Evolutionary conservation across 2,888 invertebrate species (phyloP).

Genomic region (Maniola hyperantus): DNA sequence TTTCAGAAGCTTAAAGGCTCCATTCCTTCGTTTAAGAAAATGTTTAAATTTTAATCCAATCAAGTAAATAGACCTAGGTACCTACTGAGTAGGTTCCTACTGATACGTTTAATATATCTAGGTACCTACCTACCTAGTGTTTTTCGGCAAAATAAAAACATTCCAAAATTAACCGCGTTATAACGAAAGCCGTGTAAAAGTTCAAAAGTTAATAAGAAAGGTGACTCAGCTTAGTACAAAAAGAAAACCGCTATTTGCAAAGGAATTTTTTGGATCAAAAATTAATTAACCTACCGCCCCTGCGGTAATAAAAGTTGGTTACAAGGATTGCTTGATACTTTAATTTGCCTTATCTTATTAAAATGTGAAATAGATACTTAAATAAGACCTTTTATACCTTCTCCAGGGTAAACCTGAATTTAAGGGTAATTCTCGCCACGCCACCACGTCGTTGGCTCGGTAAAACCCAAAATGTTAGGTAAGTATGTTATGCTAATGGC

Average conservation of each 20-base stretch:
- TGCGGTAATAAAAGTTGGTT: neutral
- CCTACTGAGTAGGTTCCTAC: neutral
- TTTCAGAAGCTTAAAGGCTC: neutral
- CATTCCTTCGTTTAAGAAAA: neutral
- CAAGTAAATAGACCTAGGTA: neutral
- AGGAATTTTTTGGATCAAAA: neutral
- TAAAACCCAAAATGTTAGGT: no score
- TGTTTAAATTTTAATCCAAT: no score
- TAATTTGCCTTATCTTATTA: no score
- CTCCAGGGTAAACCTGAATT: no score
- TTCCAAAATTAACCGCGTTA: neutral
- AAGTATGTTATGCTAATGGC: no score
- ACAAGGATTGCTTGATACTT: neutral
- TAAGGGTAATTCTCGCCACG: no score
- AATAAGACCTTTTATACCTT: no score
- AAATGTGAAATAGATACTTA: no score
- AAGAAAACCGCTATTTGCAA: neutral
- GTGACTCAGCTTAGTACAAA: conserved; percentile 4
- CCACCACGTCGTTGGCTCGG: no score
- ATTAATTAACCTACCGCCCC: neutral
- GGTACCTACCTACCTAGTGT: no score
- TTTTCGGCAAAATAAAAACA: neutral
- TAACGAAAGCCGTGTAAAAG: neutral
- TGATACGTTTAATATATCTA: neutral
- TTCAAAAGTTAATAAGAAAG: conserved; percentile 13